Conservation (phyloP, 2,113 vertebrate species). For the Panthera tigris region DNA sequence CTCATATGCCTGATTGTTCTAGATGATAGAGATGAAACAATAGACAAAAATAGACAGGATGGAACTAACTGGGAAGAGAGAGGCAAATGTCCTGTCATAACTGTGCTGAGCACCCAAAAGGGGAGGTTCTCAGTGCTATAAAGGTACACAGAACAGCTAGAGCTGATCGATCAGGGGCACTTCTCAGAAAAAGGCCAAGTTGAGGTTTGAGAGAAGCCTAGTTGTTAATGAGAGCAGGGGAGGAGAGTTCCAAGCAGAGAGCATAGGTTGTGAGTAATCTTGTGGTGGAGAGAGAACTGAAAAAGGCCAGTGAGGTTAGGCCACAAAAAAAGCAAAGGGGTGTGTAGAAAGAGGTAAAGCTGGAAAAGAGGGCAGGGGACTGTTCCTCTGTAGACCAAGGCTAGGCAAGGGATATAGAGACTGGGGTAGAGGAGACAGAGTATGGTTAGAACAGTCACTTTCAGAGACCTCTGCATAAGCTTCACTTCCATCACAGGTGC, state of each 20-base stretch:
- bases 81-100: neutral
- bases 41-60: neutral
- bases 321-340: neutral
- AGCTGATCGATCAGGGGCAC: neutral
- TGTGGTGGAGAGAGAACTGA: neutral
- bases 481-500: neutral
- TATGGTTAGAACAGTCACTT: neutral
- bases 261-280: neutral
- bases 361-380: neutral
- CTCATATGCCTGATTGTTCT: neutral
- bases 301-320: neutral
- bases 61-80: neutral
- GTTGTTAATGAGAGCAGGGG: neutral
- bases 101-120: neutral
- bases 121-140: neutral
- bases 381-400: neutral
- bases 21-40: neutral
- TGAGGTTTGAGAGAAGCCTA: neutral
- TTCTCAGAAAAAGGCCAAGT: neutral
- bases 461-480: neutral
- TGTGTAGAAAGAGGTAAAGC: neutral
- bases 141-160: neutral
- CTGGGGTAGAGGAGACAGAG: neutral
- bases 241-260: neutral
- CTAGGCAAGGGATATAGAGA: neutral